Evolutionary conservation across 2,113 vertebrate species (phyloP).

Genomic region (Phylloscopus whistleri): DNA sequence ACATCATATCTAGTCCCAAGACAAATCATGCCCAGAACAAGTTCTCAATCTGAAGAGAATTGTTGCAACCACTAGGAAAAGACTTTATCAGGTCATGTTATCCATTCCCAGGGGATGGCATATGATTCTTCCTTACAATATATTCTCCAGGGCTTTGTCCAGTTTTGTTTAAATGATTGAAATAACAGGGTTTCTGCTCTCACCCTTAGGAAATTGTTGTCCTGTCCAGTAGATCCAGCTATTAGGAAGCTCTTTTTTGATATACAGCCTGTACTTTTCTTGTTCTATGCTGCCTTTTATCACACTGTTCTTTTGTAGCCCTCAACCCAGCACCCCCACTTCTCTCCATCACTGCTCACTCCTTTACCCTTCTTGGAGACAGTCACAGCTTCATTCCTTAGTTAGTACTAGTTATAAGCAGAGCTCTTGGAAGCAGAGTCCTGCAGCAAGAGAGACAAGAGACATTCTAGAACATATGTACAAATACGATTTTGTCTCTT

Average conservation of each 20-base stretch:
- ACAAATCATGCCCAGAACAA: slow-evolving; percentile 41
- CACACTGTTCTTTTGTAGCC: background rate
- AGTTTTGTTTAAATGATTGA: slow-evolving; percentile 56
- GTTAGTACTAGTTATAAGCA: background rate
- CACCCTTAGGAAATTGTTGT: slow-evolving; percentile 25
- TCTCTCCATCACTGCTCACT: background rate
- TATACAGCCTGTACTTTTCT: slow-evolving; percentile 8
- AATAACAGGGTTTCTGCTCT: slow-evolving; percentile 22
- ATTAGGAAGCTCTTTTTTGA: background rate
- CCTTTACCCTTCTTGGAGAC: background rate
- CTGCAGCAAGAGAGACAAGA: background rate
- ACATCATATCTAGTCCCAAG: slow-evolving; percentile 34
- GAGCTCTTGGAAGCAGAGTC: background rate
- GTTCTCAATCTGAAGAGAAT: slow-evolving; percentile 15
- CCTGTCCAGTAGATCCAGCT: background rate
- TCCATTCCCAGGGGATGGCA: background rate
- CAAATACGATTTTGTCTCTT: background rate
- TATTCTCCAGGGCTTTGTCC: slow-evolving; percentile 52
- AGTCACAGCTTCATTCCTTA: background rate
- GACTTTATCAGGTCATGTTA: slow-evolving; percentile 28
- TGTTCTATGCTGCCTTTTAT: background rate
- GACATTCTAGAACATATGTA: background rate
- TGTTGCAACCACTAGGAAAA: background rate
- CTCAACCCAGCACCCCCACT: background rate
- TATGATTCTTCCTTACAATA: slow-evolving; percentile 4